Base-by-base conservation (phyloP, 1,140 invertebrate genomes). In the Thalassaphorura encarpata region DNA sequence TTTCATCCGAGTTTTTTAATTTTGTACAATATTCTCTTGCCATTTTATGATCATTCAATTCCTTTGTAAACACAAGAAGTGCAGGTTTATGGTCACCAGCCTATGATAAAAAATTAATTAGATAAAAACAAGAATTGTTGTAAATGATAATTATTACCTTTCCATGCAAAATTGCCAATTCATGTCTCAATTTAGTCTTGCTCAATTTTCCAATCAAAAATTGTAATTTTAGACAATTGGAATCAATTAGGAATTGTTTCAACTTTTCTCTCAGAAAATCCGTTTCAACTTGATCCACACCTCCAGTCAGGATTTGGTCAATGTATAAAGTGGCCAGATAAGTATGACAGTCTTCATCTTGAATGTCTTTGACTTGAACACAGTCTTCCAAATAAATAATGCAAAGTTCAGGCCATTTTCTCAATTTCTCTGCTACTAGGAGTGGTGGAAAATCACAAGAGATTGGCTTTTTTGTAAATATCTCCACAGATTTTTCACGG, bases 81-180 rank as follows among this genome's bases (percentile, higher is more conserved):
- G 63, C 63, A 18, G 62, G 63, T 21, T n/a, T 42, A 45, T 65
- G 63, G 48, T 65, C 63, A 36, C 63, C 63, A 57, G 56, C 56
- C 62, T 64, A 23, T 29, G 45, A 48, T 15, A 18, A 24, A 26
- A 40, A 39, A n/a, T n/a, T n/a, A n/a, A n/a, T n/a, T n/a, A n/a
- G n/a, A n/a, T 46, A 45, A 19, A 6, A 29, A 41, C 26, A 28
- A 6, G 5, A 33, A 55, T 52, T 13, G 21, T 36, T 11, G 31
- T 29, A 18, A 31, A 16, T 16, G 26, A 24, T 51, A 23, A 33
- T 16, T 21, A 50, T 0, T 4, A 62, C 61, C 29, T 64, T 65
- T 26, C 63, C 63, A 45, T 62, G 63, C 6, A 65, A 45, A 55
- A 65, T 61, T 2, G 63, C 63, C 1, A 61, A 48, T 46, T 65